Evolutionary conservation across 2,113 vertebrate genomes (phyloP).

Genomic region (Archocentrus centrarchus): DNA sequence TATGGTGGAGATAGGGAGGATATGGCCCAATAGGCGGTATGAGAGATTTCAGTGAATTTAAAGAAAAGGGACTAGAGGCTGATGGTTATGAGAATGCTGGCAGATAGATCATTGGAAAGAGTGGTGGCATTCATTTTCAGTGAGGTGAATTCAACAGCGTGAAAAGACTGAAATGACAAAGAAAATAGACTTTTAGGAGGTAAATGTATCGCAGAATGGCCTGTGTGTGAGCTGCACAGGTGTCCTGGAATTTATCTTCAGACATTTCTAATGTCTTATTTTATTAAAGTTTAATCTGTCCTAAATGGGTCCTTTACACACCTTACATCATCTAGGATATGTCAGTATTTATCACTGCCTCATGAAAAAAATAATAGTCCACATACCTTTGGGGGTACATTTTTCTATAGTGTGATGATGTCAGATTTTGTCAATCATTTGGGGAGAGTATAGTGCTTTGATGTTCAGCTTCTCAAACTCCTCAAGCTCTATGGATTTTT

Average conservation of each 20-base stretch:
- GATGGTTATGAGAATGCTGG: not conserved
- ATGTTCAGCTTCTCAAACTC: conserved; percentile 23
- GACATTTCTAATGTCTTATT: not conserved
- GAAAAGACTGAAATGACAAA: not conserved
- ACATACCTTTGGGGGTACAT: not conserved
- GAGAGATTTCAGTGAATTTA: not conserved
- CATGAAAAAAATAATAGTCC: not conserved
- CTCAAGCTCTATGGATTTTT: conserved; percentile 3
- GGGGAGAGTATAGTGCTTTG: conserved; percentile 10
- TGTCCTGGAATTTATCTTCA: not conserved
- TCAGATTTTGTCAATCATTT: conserved; percentile 18
- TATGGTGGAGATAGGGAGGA: not conserved
- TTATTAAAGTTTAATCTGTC: not conserved
- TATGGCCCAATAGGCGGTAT: not conserved
- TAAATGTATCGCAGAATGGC: not conserved
- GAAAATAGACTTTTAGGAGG: not conserved
- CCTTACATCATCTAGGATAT: not conserved
- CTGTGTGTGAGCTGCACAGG: not conserved
- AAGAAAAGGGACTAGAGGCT: not conserved
- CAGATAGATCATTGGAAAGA: not conserved
- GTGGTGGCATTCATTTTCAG: not conserved
- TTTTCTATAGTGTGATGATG: not conserved
- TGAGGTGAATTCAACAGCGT: not conserved
- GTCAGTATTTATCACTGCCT: not conserved
- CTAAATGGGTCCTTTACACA: not conserved